Base-by-base conservation (phyloP, 2,113 vertebrate genomes). In the Silurus glanis region DNA sequence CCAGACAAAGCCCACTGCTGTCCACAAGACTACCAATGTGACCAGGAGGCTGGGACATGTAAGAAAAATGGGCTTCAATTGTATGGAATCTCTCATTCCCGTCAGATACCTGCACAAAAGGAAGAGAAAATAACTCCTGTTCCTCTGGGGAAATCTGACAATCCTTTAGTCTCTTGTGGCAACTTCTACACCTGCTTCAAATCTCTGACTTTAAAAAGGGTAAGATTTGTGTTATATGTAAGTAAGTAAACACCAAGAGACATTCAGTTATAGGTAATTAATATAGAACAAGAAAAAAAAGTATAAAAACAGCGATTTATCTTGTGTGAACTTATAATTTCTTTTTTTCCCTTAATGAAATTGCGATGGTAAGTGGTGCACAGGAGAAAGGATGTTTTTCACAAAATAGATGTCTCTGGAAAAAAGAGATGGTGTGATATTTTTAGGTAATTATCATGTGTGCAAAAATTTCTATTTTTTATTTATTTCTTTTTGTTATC, bases 1-100 rank as follows among this genome's bases (percentile, higher is more conserved):
- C 0, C 90, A 5, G 95, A 95, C 90, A 13, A 82, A 83, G 5
- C 75, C 61, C 92, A 94, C 90, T 95, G 94, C 90, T 95, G 95
- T 85, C 95, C 95, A 0, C 21, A 58, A 2, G 92, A 83, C 0
- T 94, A 9, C 86, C 66, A 1, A 0, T 95, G 95, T 66, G 86
- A 93, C 87, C 2, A 25, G 19, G 12, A 2, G 0, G 80, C 72
- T 9, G 72, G 89, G 67, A 82, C 58, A 83, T 95, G 95, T 82
- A 83, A 89, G 85, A 92, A 82, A 71, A 2, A 23, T 0, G 9
- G 83, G 21, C 76, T 89, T 75, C 91, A 80, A 0, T 93, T 90
- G 92, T 5, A 83, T 45, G 90, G 6, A 53, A 66, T 86, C 3
- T 90, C 91, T 7, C 83, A 92, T 90, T 64, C 78, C 49, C 67